These are phyloP conservation scores for Rhodeus uyekii DNA, from an alignment of 2,797 vertebrate genomes.

Conservation along the genomic window DNA sequence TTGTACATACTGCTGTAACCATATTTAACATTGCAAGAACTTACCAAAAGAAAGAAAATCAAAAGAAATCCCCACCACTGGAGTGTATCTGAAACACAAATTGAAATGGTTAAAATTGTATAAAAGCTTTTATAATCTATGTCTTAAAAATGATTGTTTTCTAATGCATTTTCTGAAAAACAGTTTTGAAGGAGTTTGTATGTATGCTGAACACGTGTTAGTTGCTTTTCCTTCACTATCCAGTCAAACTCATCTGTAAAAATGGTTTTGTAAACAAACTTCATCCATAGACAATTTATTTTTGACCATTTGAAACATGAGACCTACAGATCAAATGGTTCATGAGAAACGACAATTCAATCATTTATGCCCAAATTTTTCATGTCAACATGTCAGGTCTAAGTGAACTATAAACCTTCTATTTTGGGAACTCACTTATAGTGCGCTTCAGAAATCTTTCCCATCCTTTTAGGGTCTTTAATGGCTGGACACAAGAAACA, in stretches of 20 bases:
- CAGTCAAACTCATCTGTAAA: neutral
- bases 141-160: neutral
- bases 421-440: neutral
- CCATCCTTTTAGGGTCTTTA: slow-evolving; percentile 11
- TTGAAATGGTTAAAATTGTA: neutral
- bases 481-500: slow-evolving; percentile 13
- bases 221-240: neutral
- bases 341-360: neutral
- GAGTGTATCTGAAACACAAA: too few species aligned
- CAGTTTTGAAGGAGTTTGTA: neutral
- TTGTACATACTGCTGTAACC: neutral
- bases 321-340: neutral
- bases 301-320: neutral
- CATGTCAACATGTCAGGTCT: slow-evolving; percentile 1
- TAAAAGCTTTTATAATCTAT: neutral
- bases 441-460: neutral
- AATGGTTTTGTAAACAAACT: neutral
- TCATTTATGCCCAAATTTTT: neutral
- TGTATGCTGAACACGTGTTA: neutral
- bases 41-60: too few species aligned
- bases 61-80: too few species aligned
- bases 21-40: neutral
- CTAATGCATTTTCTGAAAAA: neutral
- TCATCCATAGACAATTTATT: neutral
- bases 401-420: neutral